Percentiles rank a stretch among this genome's conserved stretches.
Conservation (phyloP, 2,797 vertebrate genomes). For the Liparis tanakae region DNA sequence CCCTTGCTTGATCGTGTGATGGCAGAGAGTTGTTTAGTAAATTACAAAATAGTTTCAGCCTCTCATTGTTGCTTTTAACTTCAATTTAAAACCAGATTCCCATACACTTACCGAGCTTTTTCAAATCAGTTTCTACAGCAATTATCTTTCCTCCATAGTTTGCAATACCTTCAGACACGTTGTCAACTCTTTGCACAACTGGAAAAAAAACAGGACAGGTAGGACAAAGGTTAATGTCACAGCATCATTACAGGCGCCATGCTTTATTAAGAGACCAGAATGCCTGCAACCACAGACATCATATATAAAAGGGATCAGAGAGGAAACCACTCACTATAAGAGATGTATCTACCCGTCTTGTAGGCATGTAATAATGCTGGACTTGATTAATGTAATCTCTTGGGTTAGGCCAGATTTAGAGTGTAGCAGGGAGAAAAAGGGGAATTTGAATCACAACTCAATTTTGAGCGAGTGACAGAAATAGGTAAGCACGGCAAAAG, state of each 20-base stretch:
- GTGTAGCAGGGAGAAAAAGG: slow-evolving; percentile 7
- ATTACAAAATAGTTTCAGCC: background rate
- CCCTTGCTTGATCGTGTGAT: slow-evolving; percentile 90
- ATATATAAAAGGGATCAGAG: slow-evolving; percentile 69
- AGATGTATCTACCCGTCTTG: slow-evolving; percentile 53
- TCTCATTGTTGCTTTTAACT: slow-evolving; percentile 9
- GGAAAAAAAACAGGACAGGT: slow-evolving; percentile 52
- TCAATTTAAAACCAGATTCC: slow-evolving; percentile 45
- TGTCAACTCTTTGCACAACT: slow-evolving; percentile 98
- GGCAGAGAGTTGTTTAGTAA: slow-evolving; percentile 31
- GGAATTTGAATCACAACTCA: background rate
- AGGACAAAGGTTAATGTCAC: slow-evolving; percentile 52
- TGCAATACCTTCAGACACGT: slow-evolving; percentile 92
- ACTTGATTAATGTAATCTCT: slow-evolving; percentile 57
- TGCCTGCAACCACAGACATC: slow-evolving; percentile 72
- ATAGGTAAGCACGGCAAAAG: background rate
- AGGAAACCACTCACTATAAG: slow-evolving; percentile 45
- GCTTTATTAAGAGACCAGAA: slow-evolving; percentile 59
- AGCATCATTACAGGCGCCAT: slow-evolving; percentile 27
- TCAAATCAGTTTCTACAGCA: slow-evolving; percentile 90
- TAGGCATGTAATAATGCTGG: slow-evolving; percentile 70
- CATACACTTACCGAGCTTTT: slow-evolving; percentile 90
- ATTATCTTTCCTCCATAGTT: slow-evolving; percentile 92
- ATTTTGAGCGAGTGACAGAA: slow-evolving; percentile 15
- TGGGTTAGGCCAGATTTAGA: slow-evolving; percentile 46